A percentile compares a stretch with the other conserved stretches of the same genome.
phyloP scores from a whole-genome alignment of 2,113 vertebrate species.

The Pelusios castaneus region DNA sequence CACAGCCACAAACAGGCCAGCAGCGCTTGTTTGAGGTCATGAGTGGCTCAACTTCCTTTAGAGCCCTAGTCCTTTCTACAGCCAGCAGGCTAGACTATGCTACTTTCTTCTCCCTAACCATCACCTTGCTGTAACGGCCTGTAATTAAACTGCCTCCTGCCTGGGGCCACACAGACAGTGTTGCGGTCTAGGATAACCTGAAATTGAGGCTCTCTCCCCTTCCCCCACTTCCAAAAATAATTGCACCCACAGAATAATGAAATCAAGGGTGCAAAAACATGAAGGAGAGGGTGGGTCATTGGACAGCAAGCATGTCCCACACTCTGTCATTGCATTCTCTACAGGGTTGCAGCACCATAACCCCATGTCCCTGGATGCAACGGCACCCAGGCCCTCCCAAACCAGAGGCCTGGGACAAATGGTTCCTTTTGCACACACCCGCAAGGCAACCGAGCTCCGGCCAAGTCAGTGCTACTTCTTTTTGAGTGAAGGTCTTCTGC shows the following conservation, averaged over 20 bases:
- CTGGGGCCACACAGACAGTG: neutral
- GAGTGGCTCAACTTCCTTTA: neutral
- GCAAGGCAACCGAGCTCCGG: neutral
- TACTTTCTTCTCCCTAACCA: neutral
- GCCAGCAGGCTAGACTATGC: neutral
- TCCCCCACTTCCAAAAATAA: neutral
- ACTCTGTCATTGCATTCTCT: neutral
- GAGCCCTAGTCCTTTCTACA: accelerated
- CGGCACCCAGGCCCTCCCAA: too few relatives aligned
- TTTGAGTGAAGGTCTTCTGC: neutral
- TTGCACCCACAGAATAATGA: neutral
- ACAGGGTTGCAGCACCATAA: too few relatives aligned
- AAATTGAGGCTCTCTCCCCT: neutral
- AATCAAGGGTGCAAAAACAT: neutral
- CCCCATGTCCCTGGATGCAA: too few relatives aligned
- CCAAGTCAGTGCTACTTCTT: neutral
- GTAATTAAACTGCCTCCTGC: neutral
- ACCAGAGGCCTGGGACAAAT: too few relatives aligned
- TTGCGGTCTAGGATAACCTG: neutral
- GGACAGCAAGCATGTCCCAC: neutral
- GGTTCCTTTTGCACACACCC: too few relatives aligned
- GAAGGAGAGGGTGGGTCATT: neutral
- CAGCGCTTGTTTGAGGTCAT: accelerated
- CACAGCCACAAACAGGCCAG: accelerated
- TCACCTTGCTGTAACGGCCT: accelerated